Percentiles rank a stretch among this genome's conserved stretches.
These are phyloP conservation scores for Dione juno DNA, from an alignment of 2,888 invertebrate genomes.

Conservation along the genomic window DNA sequence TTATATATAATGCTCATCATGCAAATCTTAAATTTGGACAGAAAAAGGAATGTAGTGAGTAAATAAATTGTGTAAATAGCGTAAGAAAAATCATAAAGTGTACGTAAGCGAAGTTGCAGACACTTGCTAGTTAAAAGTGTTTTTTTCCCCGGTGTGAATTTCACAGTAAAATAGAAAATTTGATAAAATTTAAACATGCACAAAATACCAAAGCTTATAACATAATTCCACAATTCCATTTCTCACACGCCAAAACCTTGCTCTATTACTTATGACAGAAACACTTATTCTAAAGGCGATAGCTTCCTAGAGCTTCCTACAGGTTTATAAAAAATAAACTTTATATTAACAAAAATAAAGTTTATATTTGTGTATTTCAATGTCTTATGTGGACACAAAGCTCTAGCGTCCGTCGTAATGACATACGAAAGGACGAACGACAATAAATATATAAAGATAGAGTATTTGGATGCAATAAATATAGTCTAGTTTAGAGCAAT, in stretches of 20 bases:
- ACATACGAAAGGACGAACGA: conserved; percentile 53
- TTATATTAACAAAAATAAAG: not conserved
- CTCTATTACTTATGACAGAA: conserved; percentile 19
- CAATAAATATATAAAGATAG: conserved; percentile 50
- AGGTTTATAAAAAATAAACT: not conserved
- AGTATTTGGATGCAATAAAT: conserved; percentile 24
- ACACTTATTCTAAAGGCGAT: conserved; percentile 25
- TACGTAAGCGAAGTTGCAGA: no score
- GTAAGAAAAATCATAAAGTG: no score
- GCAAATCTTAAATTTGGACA: no score
- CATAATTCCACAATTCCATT: not conserved
- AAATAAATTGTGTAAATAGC: no score
- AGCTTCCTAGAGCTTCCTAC: conserved; percentile 1
- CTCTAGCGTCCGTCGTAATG: conserved; percentile 61
- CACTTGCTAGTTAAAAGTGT: no score
- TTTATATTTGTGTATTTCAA: conserved; percentile 2
- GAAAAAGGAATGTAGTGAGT: no score
- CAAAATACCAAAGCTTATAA: not conserved
- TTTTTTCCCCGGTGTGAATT: no score
- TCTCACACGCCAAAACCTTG: conserved; percentile 7
- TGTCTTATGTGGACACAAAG: conserved; percentile 18
- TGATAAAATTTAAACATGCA: no score
- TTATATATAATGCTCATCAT: no score
- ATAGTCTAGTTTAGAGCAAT: conserved; percentile 29
- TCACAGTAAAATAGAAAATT: no score